phyloP scores from a whole-genome alignment of 2,888 invertebrate genomes.

The Drosophila pseudotalamancana region DNA sequence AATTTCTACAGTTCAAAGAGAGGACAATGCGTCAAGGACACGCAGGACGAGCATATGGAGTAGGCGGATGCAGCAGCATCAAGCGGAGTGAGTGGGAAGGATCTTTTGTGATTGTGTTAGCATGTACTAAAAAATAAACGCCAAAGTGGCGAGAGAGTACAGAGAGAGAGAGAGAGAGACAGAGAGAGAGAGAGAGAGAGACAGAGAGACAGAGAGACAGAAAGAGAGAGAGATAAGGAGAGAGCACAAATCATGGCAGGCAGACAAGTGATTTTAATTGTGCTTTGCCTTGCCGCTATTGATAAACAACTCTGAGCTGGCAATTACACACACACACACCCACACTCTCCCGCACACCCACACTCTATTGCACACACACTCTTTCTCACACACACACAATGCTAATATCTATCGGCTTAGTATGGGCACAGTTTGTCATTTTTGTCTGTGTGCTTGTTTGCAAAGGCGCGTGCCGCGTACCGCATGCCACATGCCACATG shows the following conservation, averaged over 20 bases:
- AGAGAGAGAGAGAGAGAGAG: not conserved
- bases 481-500: not conserved
- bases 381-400: not conserved
- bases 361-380: not conserved
- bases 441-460: not conserved
- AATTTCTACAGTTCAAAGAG: conserved; percentile 38
- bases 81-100: not conserved
- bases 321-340: conserved; percentile 11
- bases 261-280: conserved; percentile 40
- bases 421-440: not conserved
- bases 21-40: conserved; percentile 7
- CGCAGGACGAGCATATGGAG: not conserved
- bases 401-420: conserved; percentile 11
- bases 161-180: conserved; percentile 10
- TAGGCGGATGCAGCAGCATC: not conserved
- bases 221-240: not conserved
- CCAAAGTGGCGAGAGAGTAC: conserved; percentile 19
- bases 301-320: conserved; percentile 35
- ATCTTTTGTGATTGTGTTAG: conserved; percentile 10
- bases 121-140: conserved; percentile 28
- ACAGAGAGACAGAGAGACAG: not conserved
- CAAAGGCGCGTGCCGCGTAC: conserved; percentile 3
- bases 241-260: not conserved
- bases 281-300: conserved; percentile 19
- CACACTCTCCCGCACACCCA: not conserved